Evolutionary conservation across 2,888 invertebrate genomes (phyloP), one percentile per base, ranked within the genome.

Genomic region (Caenorhabditis panamensis): DNA sequence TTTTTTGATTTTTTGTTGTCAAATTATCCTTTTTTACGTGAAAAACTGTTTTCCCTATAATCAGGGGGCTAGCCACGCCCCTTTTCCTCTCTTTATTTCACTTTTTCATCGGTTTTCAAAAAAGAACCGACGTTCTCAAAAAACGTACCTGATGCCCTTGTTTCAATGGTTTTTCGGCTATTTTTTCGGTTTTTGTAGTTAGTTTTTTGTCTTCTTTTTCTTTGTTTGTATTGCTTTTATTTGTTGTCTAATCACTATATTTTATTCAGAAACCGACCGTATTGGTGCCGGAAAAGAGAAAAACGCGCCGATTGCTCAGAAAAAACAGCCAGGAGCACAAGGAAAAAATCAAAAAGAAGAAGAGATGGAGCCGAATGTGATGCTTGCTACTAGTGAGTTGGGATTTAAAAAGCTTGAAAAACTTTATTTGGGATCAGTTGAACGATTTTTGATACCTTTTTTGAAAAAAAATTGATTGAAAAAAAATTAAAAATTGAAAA

Each of bases 331-430:
- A 5, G 47, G 37, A 37, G 13, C n/a, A 44, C 44, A 58, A 31
- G 5, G 31, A 31, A 31, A 31, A 31, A 9, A 31, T 6, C 5
- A 31, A 31, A 9, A 31, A 31, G 31, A 31, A 28, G 66, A 37
- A n/a, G 36, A 49, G 49, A 87, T 87, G 87, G 86, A 86, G 72
- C 76, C 85, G 22, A 87, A 87, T 54, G 83, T 79, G 28, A 76
- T 87, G 53, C 62, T 87, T 51, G 85, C 86, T 28, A 75, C 85
- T 28, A 82, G 86, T 86, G 44, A 78, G 80, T 75, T 73, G 13
- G 26, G 28, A 18, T 62, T 44, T 47, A 47, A 13, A 41, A 13
- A 13, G 13, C 5, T 64, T 26, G 5, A 47, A 20, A 41, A 31
- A n/a, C n/a, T n/a, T n/a, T n/a, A n/a, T n/a, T n/a, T n/a, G n/a